Percentiles rank a stretch among this genome's conserved stretches.
phyloP scores from a whole-genome alignment of 2,888 invertebrate genomes.

The Lasioglossum calceatum region DNA sequence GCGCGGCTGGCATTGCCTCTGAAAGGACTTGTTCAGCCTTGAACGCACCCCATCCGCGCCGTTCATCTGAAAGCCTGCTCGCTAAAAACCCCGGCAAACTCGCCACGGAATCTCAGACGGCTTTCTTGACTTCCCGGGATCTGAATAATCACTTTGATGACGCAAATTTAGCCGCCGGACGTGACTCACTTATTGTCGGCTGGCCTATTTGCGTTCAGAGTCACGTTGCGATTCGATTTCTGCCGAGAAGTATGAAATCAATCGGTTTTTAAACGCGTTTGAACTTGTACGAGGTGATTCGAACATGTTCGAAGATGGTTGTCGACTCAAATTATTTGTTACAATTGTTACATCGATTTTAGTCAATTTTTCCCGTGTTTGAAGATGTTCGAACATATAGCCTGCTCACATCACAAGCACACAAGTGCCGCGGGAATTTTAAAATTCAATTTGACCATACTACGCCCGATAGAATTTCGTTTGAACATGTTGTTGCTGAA shows the following conservation, averaged over 20 bases:
- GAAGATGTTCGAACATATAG: neutral
- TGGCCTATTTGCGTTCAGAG: neutral
- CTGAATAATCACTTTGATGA: neutral
- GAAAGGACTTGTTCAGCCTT: constrained; percentile 38
- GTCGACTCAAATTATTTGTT: too few relatives aligned
- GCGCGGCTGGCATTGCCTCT: constrained; percentile 21
- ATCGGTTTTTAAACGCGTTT: neutral
- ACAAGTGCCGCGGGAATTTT: too few relatives aligned
- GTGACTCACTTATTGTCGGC: neutral
- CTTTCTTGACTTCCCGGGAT: neutral
- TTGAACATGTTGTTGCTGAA: neutral
- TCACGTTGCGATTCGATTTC: neutral
- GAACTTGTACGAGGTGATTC: neutral
- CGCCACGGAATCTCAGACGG: neutral
- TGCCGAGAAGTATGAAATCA: neutral
- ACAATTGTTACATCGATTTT: neutral
- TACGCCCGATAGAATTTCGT: neutral
- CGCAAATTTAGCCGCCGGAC: neutral
- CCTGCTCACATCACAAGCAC: too few relatives aligned
- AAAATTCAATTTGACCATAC: neutral
- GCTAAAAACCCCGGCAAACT: constrained; percentile 2
- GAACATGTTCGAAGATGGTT: neutral
- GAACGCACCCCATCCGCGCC: constrained; percentile 23
- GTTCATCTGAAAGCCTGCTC: constrained; percentile 3
- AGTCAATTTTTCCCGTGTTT: neutral